Base-by-base conservation (phyloP, 2,113 vertebrate species). In the Trematomus loennbergii region DNA sequence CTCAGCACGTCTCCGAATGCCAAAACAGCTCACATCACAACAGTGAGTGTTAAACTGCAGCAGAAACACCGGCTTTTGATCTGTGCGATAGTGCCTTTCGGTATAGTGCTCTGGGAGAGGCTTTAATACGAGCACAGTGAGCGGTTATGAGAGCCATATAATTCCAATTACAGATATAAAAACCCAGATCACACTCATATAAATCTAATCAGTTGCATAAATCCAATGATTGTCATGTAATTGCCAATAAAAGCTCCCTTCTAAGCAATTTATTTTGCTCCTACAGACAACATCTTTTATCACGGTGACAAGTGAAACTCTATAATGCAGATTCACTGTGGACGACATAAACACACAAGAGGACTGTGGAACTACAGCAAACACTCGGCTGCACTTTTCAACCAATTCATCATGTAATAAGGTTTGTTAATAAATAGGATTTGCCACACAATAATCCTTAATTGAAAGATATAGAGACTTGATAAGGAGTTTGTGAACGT, bases 1-100 rank as follows among this genome's bases (percentile, higher is more conserved):
- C 88, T 72, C 79, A 0, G 22, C 64, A 16, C 25, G 59, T 45
- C 63, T 75, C 74, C 12, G 53, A 67, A 22, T 64, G 74, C 72
- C 74, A 71, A 63, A 82, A n/a, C 82, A 63, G 48, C 71, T 81
- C 77, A 54, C 50, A 75, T 86, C 89, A 67, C 70, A 43, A 9
- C 50, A 1, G 66, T 45, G 62, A 12, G 5, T 48, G 17, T 84
- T 45, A 49, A 72, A 18, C 84, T 55, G 9, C 79, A 10, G 46
- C 57, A 79, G 46, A 72, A 55, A 17, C 52, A 2, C 8, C 20
- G 5, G 64, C 65, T 58, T 84, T 81, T 86, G 59, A 86, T 90
- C 70, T 60, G 40, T 15, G 50, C 20, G 2, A 29, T 17, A 12
- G 74, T 2, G 52, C 33, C 40, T 25, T 70, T 90, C 76, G 60